Base-by-base conservation (phyloP, 2,888 invertebrate genomes). In the Rugalucina vietnamica region DNA sequence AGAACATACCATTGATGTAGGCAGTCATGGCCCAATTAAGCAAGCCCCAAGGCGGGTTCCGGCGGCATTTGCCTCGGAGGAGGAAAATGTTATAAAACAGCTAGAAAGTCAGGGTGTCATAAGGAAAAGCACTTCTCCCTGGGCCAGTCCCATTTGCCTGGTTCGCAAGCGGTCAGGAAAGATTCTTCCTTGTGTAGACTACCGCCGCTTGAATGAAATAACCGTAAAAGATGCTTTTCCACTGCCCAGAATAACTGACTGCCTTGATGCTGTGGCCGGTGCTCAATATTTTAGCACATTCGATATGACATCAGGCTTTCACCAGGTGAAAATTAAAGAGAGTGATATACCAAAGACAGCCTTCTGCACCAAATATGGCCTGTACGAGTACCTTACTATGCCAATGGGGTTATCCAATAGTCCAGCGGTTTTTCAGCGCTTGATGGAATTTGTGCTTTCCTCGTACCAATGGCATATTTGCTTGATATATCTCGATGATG, bases 241-340 rank as follows among this genome's bases (percentile, higher is more conserved):
- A 50, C 24, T 78, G 50, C 43, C 75, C n/a, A 60, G 77, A 14
- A 65, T 77, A 10, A 60, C 77, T 18, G 79, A 83, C 32, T 83
- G 83, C 39, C 29, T 79, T 10, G 79, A 83, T 32, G 75, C 83
- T n/a, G 60, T 83, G 24, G 50, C 75, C 8, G 83, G 83, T n/a
- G 57, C 79, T n/a, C 50, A 32, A 18, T 29, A 74, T 18, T 80
- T 77, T 43, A 37, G 54, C 60, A 74, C 72, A 5, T 80, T 80
- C n/a, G 84, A 84, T 65, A 65, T 84, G 18, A 80, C 84, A 1
- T 73, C 71, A 24, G 80, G 76, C 1, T 84, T 65, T 49, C 69
- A 80, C 43, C 84, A 80, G 70, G 80, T 84, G n/a, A 54, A 71
- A 14, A 39, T 78, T 36, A 54, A 72, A 27, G 69, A 78, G 34